phyloP scores from a whole-genome alignment of 2,797 vertebrate species.

The Bovichtus variegatus region DNA sequence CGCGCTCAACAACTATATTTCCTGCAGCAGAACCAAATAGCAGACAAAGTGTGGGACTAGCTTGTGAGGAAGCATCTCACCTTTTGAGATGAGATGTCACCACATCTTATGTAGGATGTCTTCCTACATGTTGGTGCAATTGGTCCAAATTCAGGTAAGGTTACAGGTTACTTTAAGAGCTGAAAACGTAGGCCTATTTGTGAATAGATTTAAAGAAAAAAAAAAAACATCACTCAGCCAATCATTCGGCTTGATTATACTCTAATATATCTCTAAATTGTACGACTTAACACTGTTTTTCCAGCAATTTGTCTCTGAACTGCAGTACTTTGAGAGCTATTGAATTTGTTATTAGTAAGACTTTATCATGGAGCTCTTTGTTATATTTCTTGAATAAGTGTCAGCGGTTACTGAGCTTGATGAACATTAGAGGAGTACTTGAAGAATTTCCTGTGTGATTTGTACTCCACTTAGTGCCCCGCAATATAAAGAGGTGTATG shows the following conservation, averaged over 20 bases:
- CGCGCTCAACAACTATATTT: neutral
- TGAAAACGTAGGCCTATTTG: neutral
- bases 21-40: neutral
- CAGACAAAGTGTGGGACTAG: neutral
- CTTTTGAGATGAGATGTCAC: too few species aligned
- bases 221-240: neutral
- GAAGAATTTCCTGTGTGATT: conserved; percentile 64
- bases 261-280: neutral
- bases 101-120: too few species aligned
- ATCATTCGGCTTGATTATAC: neutral
- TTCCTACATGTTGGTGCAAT: neutral
- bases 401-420: conserved; percentile 47
- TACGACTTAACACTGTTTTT: neutral
- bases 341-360: conserved; percentile 2
- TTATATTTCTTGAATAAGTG: conserved; percentile 42
- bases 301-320: neutral
- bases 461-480: conserved; percentile 61
- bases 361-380: conserved; percentile 41
- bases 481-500: conserved; percentile 49
- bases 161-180: too few species aligned
- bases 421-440: conserved; percentile 63
- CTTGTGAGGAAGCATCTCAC: neutral
- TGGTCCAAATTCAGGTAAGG: neutral
- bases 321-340: neutral
- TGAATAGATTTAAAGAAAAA: neutral